Evolutionary conservation across 1,140 invertebrate genomes (phyloP), one percentile per base, ranked within the genome.

Genomic region (Conopomorpha cramerella): DNA sequence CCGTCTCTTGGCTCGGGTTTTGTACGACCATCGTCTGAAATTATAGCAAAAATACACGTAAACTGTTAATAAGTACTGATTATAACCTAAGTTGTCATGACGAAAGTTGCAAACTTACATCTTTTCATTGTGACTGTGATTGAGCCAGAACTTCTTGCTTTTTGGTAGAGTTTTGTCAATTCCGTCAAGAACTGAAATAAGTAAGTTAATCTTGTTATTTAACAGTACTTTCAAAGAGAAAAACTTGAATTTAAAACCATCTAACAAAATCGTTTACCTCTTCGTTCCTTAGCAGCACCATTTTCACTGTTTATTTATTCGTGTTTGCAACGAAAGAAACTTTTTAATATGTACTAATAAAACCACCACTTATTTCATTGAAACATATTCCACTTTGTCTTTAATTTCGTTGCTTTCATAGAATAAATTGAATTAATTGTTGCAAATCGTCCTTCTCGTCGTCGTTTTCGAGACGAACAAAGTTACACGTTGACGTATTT

Each of bases 11-110:
- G 88, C 34, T 78, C 65, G 18, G 89, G 89, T 66, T 86, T 89
- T 36, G 83, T 86, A 30, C 82, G 72, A 27, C 90, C 90, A 83
- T 93, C 87, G 81, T 89, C 90, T 92, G 51, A 26, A 84, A 56
- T 72, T n/a, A n/a, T 48, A 29, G 29, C 19, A 23, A 23, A 23
- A 23, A 6, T 23, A 23, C n/a, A n/a, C n/a, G n/a, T n/a, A n/a
- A n/a, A n/a, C n/a, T n/a, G 39, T 19, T 27, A 29, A 29, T 15
- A 41, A 34, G 18, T 38, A 19, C 29, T 39, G n/a, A 3, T 23
- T 36, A 33, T 19, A 8, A n/a, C n/a, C n/a, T n/a, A n/a, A n/a
- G n/a, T n/a, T n/a, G n/a, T n/a, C n/a, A n/a, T n/a, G n/a, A n/a
- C n/a, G n/a, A 17, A 27, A 34, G 33, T 38, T 35, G 41, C 13